These are phyloP conservation scores for Anguilla megastoma DNA, from an alignment of 2,797 vertebrate species.

Conservation along the genomic window DNA sequence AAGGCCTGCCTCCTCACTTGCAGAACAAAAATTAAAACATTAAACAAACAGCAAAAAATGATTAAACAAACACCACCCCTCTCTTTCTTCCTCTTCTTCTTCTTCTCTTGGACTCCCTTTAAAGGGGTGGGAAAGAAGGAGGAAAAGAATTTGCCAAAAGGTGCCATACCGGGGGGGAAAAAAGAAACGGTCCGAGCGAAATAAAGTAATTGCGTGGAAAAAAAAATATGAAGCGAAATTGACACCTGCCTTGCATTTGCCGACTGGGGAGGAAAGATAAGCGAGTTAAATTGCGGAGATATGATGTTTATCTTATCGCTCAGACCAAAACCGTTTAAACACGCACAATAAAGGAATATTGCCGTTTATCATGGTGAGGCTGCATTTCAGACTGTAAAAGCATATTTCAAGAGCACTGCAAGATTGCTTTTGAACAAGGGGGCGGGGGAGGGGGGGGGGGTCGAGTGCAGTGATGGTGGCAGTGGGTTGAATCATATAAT, in stretches of 20 bases:
- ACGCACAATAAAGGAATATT: conserved; percentile 62
- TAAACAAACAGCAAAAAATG: neutral
- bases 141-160: conserved; percentile 50
- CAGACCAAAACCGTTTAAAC: conserved; percentile 64
- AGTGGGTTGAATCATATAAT: conserved; percentile 62
- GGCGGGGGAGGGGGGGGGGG: conserved; percentile 13
- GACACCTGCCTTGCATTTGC: conserved; percentile 74
- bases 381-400: conserved; percentile 58
- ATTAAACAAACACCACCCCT: neutral
- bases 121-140: conserved; percentile 38
- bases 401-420: conserved; percentile 44
- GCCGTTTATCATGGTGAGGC: conserved; percentile 56
- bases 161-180: conserved; percentile 38
- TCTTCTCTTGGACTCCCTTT: neutral
- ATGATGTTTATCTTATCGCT: conserved; percentile 78
- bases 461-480: conserved; percentile 61
- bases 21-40: neutral
- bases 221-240: conserved; percentile 64
- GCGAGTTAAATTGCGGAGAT: conserved; percentile 77
- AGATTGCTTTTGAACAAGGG: conserved; percentile 64
- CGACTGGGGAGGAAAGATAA: conserved; percentile 78
- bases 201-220: conserved; percentile 31
- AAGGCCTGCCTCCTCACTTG: neutral
- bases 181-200: conserved; percentile 2
- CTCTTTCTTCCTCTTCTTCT: neutral